These are phyloP conservation scores for Aplocera efformata DNA, from an alignment of 2,888 invertebrate genomes.

Conservation along the genomic window DNA sequence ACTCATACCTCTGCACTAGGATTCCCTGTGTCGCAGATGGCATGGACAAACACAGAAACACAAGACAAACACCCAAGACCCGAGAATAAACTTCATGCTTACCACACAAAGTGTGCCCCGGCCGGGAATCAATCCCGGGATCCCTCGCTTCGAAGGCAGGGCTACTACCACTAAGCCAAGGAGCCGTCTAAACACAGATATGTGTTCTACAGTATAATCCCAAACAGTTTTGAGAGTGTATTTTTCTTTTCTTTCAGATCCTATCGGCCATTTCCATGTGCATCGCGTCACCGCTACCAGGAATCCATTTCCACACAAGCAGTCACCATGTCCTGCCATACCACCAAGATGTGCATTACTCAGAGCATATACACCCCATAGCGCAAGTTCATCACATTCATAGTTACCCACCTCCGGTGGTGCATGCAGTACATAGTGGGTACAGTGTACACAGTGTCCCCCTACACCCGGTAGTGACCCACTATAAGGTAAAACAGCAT, in stretches of 20 bases:
- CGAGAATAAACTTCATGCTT: no score
- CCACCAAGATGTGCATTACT: conserved; percentile 17
- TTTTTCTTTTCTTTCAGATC: conserved; percentile 15
- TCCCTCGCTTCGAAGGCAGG: no score
- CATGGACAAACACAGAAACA: no score
- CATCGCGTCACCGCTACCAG: conserved; percentile 15
- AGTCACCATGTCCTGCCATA: conserved; percentile 25
- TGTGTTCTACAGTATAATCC: no score
- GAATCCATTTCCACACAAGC: conserved; percentile 24
- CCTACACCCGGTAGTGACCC: conserved; percentile 29
- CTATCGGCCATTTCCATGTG: conserved; percentile 12
- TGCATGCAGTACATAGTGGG: conserved; percentile 26
- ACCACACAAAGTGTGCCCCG: no score
- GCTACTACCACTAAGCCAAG: no score
- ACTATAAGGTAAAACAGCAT: conserved; percentile 47
- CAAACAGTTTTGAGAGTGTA: no score
- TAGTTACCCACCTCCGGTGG: conserved; percentile 30
- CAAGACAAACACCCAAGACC: no score
- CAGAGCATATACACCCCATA: conserved; percentile 17
- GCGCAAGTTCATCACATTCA: conserved; percentile 39
- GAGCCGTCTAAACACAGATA: no score
- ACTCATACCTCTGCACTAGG: no score
- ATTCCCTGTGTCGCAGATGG: no score
- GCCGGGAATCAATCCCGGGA: no score
- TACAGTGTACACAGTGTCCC: conserved; percentile 19